A percentile compares a stretch with the other conserved stretches of the same genome.
Conservation (phyloP, 2,888 invertebrate genomes). For the Sesamia inferens region DNA sequence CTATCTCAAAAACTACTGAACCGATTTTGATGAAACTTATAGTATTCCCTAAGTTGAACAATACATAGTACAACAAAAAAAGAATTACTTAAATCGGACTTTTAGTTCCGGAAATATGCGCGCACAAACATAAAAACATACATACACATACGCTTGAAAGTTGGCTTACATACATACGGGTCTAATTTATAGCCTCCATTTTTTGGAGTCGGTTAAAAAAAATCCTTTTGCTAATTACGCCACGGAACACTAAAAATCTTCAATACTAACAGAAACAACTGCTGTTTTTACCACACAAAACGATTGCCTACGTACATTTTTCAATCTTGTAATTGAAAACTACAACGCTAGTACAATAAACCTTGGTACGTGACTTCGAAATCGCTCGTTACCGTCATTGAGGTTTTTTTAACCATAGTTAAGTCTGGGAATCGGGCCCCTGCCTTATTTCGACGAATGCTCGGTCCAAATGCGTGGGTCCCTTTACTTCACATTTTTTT, state of each 20-base stretch:
- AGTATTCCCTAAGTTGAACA: no score
- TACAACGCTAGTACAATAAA: conserved; percentile 29
- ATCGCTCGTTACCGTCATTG: conserved; percentile 37
- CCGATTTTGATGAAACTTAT: no score
- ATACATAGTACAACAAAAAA: no score
- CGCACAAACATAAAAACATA: no score
- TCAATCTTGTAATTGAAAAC: conserved; percentile 49
- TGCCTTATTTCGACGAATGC: conserved; percentile 38
- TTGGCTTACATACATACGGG: no score
- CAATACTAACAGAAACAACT: conserved; percentile 13
- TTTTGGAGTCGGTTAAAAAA: no score
- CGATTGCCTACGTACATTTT: conserved; percentile 26
- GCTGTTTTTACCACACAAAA: conserved; percentile 7
- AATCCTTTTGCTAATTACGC: conserved; percentile 21
- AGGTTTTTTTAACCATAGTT: conserved; percentile 38
- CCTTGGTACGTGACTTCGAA: conserved; percentile 45
- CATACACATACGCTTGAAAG: no score
- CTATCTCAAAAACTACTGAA: no score
- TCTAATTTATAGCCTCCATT: no score
- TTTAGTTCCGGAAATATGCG: no score
- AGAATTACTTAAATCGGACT: no score
- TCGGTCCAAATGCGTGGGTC: conserved; percentile 36
- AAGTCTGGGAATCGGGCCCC: conserved; percentile 22
- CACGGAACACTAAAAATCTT: conserved; percentile 10
- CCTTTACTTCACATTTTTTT: conserved; percentile 39